These are phyloP conservation scores for Diplazon laetatorius DNA, from an alignment of 2,888 invertebrate species.

Conservation along the genomic window DNA sequence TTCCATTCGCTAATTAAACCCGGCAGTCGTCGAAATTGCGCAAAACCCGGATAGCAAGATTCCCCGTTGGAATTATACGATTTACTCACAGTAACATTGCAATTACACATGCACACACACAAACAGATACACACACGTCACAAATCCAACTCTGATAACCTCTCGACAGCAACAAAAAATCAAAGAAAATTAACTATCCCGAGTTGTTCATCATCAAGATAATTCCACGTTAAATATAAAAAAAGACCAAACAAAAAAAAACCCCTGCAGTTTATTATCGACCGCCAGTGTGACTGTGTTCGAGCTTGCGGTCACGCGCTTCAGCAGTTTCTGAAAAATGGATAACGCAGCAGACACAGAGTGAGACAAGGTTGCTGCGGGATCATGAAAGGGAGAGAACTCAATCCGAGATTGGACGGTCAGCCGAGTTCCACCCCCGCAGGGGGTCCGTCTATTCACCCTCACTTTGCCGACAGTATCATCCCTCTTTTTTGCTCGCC, in stretches of 20 bases:
- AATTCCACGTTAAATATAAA: too few relatives aligned
- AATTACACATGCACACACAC: too few relatives aligned
- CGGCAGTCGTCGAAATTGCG: constrained; percentile 5
- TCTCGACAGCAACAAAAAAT: background rate
- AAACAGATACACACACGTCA: background rate
- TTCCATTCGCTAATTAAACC: constrained; percentile 49
- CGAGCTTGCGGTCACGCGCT: too few relatives aligned
- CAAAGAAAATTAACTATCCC: too few relatives aligned
- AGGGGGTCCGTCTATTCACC: constrained; percentile 54
- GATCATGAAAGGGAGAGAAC: constrained; percentile 48
- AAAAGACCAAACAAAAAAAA: too few relatives aligned
- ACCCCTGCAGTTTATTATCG: too few relatives aligned
- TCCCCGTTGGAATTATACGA: background rate
- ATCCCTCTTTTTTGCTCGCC: constrained; percentile 13
- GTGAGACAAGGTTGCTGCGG: constrained; percentile 4
- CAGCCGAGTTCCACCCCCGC: constrained; percentile 48
- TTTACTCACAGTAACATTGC: background rate
- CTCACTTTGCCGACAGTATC: constrained; percentile 44
- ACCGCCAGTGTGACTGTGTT: too few relatives aligned
- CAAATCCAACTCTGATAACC: background rate
- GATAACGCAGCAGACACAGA: constrained; percentile 40
- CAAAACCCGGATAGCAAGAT: background rate
- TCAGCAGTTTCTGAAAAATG: constrained; percentile 29
- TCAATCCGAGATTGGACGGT: constrained; percentile 58
- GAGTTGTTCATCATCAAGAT: too few relatives aligned